phyloP scores from a whole-genome alignment of 2,113 vertebrate species.

The Seriola dumerili region DNA sequence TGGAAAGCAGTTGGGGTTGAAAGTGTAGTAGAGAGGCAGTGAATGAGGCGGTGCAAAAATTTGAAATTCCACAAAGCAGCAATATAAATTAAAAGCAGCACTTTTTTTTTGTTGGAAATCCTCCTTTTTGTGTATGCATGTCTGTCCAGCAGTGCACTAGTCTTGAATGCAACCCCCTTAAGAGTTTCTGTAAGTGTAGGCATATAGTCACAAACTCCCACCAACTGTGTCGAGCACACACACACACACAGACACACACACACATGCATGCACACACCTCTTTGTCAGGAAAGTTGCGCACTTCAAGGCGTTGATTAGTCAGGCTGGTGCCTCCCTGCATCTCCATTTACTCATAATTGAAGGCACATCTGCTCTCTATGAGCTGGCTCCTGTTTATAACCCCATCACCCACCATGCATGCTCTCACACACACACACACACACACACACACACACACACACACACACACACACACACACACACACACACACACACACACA shows the following conservation, averaged over 20 bases:
- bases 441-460: slow-evolving; percentile 24
- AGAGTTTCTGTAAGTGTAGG: slow-evolving; percentile 1
- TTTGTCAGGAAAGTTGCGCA: slow-evolving; percentile 41
- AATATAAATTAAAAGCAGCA: neutral
- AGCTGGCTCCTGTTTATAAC: slow-evolving; percentile 55
- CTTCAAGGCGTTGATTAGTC: slow-evolving; percentile 60
- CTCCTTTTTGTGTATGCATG: neutral
- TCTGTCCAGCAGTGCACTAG: slow-evolving; percentile 5
- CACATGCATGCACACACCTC: neutral
- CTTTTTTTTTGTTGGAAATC: too few relatives aligned
- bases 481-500: too few relatives aligned
- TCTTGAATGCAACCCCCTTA: neutral
- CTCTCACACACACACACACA: slow-evolving; percentile 15
- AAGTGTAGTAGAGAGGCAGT: too few relatives aligned
- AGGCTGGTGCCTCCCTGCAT: slow-evolving; percentile 58
- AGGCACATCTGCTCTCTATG: slow-evolving; percentile 66
- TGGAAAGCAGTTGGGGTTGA: too few relatives aligned
- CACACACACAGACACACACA: slow-evolving; percentile 4
- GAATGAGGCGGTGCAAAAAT: too few relatives aligned
- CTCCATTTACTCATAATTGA: slow-evolving; percentile 70
- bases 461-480: neutral
- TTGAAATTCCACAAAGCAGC: neutral
- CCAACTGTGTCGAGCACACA: neutral
- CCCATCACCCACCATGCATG: slow-evolving; percentile 29
- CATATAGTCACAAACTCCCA: slow-evolving; percentile 25